Percentiles rank a stretch among this genome's conserved stretches.
These are phyloP conservation scores for Phrynosoma platyrhinos DNA, from an alignment of 2,113 vertebrate species.

Conservation along the genomic window DNA sequence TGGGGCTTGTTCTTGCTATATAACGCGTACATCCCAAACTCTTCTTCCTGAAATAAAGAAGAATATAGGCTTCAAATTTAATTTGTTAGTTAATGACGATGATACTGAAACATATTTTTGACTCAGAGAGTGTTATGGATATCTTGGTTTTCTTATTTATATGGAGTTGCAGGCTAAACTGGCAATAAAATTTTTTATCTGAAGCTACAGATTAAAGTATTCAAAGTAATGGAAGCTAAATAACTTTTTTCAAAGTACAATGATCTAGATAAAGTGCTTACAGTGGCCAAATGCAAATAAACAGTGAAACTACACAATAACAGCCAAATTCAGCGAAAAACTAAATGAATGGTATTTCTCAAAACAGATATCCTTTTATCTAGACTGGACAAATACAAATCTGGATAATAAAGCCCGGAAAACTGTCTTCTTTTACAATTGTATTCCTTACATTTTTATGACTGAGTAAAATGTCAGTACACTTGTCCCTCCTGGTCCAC, in stretches of 20 bases:
- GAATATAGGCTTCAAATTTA: background rate
- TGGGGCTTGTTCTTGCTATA: constrained; percentile 92
- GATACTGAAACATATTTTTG: background rate
- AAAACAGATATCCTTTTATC: background rate
- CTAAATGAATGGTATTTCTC: background rate
- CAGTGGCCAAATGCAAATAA: background rate
- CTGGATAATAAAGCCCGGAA: background rate
- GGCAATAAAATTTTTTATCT: background rate
- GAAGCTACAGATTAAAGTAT: too few species aligned
- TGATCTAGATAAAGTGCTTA: too few species aligned
- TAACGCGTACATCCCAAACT: constrained; percentile 87
- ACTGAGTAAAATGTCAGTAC: background rate
- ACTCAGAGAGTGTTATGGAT: background rate
- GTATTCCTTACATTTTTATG: background rate
- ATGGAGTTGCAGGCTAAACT: background rate
- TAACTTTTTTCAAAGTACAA: background rate
- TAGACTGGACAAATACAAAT: background rate
- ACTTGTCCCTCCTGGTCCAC: too few species aligned
- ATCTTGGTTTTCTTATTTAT: background rate
- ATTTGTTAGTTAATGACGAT: background rate
- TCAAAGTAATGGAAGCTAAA: too few species aligned
- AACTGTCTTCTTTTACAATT: background rate
- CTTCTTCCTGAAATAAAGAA: constrained; percentile 77
- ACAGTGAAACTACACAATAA: background rate
- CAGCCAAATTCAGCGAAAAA: background rate